Percentiles rank a stretch among this genome's conserved stretches.
phyloP scores from a whole-genome alignment of 2,113 vertebrate species.

The Micromys minutus region DNA sequence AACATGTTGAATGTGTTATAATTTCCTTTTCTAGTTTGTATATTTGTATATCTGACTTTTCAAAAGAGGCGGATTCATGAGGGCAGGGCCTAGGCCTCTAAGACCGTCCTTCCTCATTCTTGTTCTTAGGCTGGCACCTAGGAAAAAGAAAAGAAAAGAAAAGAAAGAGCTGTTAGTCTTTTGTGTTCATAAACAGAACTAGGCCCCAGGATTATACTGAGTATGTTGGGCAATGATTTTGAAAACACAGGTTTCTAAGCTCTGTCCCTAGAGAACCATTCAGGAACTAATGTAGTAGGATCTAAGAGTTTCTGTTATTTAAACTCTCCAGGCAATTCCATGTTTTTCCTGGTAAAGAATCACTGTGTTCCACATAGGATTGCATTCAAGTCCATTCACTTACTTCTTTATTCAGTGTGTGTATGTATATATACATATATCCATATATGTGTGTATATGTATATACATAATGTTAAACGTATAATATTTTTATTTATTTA shows the following conservation, averaged over 20 bases:
- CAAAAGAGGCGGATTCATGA: not conserved
- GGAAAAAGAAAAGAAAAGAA: not conserved
- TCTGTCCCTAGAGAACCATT: not conserved
- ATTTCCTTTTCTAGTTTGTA: constrained; percentile 28
- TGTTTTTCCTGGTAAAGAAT: not conserved
- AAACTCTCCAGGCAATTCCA: constrained; percentile 9
- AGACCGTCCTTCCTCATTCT: not conserved
- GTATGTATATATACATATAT: too few species aligned
- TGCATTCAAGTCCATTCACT: not conserved
- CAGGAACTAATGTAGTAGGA: constrained; percentile 7
- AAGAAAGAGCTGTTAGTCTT: not conserved
- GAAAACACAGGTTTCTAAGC: not conserved
- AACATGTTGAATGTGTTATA: not conserved
- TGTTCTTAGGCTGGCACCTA: not conserved
- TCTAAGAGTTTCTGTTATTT: constrained; percentile 32
- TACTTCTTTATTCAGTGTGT: not conserved
- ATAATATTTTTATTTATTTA: too few species aligned
- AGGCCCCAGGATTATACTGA: not conserved
- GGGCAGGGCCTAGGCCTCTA: not conserved
- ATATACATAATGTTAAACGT: too few species aligned
- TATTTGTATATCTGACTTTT: constrained; percentile 15
- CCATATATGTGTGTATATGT: too few species aligned
- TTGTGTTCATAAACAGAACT: not conserved
- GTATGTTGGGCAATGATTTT: not conserved
- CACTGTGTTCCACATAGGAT: not conserved